Evolutionary conservation across 2,797 vertebrate species (phyloP).

Genomic region (Hypotaenidia philippensis): DNA sequence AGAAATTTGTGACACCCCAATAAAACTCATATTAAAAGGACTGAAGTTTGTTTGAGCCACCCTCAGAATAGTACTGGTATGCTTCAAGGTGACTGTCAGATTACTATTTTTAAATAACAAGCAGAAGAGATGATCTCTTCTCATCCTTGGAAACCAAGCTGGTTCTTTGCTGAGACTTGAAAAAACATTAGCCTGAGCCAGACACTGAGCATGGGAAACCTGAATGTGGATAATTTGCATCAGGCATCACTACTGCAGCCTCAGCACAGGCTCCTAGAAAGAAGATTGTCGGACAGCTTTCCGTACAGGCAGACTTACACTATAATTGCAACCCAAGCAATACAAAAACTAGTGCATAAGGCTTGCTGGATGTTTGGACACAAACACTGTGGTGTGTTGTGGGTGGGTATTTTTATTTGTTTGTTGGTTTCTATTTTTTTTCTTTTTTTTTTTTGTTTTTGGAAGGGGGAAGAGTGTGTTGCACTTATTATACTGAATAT

Average conservation of each 20-base stretch:
- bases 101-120: conserved; percentile 50
- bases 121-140: conserved; percentile 23
- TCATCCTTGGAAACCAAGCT: conserved; percentile 38
- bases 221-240: background rate
- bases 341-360: background rate
- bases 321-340: background rate
- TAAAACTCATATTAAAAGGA: conserved; percentile 7
- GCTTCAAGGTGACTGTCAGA: background rate
- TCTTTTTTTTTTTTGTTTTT: background rate
- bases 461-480: fast-evolving
- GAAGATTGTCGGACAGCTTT: background rate
- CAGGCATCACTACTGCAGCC: background rate
- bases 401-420: background rate
- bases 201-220: conserved; percentile 4
- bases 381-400: background rate
- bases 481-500: background rate
- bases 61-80: background rate
- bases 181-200: conserved; percentile 31
- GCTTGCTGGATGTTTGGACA: background rate
- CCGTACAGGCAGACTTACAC: background rate
- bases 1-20: background rate
- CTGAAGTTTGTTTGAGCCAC: background rate
- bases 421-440: too few relatives aligned
- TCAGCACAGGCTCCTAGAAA: background rate
- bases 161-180: conserved; percentile 4